Conservation (phyloP, 2,797 vertebrate species). For the Brotogeris chrysoptera region DNA sequence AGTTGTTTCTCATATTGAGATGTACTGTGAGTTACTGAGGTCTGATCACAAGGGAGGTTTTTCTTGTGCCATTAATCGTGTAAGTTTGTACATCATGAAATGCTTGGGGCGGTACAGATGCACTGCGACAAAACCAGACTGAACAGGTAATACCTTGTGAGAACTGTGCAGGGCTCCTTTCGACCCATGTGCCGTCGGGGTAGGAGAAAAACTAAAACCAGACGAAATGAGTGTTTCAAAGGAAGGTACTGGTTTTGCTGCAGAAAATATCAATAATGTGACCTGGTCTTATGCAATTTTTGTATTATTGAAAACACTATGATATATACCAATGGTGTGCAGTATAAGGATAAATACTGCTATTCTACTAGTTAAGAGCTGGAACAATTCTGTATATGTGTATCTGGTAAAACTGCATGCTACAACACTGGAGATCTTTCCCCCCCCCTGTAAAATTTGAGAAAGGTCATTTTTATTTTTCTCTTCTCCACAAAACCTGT, state of each 20-base stretch:
- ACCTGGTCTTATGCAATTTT: slow-evolving; percentile 80
- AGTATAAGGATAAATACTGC: slow-evolving; percentile 69
- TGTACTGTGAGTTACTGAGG: slow-evolving; percentile 71
- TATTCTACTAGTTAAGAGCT: slow-evolving; percentile 64
- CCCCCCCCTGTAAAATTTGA: slow-evolving; percentile 50
- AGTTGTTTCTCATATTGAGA: slow-evolving; percentile 84
- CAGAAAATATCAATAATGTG: slow-evolving; percentile 68
- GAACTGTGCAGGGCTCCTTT: slow-evolving; percentile 12
- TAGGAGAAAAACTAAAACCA: slow-evolving; percentile 24
- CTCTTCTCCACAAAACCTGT: slow-evolving; percentile 46
- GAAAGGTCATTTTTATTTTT: slow-evolving; percentile 52
- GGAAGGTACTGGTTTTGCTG: slow-evolving; percentile 52
- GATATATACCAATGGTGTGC: slow-evolving; percentile 71
- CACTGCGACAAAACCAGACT: slow-evolving; percentile 28
- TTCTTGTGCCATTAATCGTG: slow-evolving; percentile 74
- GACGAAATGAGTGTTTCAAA: slow-evolving; percentile 33
- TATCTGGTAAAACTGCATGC: slow-evolving; percentile 77
- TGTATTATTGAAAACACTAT: slow-evolving; percentile 74
- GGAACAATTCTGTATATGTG: slow-evolving; percentile 69
- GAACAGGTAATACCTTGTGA: slow-evolving; percentile 1
- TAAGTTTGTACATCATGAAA: slow-evolving; percentile 41
- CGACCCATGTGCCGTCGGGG: not conserved
- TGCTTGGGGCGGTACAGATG: slow-evolving; percentile 47
- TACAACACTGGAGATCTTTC: slow-evolving; percentile 74
- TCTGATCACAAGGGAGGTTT: slow-evolving; percentile 71